phyloP scores from a whole-genome alignment of 2,888 invertebrate species.

The Liodrosophila aerea region DNA sequence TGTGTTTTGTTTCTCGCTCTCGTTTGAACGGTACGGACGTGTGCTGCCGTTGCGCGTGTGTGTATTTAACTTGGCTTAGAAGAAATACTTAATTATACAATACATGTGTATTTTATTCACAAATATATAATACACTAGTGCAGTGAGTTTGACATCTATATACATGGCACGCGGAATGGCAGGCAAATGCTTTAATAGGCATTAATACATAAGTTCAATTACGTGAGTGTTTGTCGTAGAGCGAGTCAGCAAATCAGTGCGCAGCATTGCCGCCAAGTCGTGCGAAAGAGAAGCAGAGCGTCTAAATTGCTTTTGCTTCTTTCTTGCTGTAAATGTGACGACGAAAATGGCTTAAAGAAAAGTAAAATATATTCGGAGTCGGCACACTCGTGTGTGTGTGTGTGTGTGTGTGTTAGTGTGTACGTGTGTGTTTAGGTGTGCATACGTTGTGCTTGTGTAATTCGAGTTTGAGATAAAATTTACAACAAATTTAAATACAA shows the following conservation, averaged over 20 bases:
- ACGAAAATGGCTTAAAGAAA: conserved; percentile 61
- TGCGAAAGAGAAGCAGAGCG: conserved; percentile 57
- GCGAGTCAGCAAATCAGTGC: conserved; percentile 69
- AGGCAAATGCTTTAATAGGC: conserved; percentile 45
- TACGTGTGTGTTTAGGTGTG: conserved; percentile 6
- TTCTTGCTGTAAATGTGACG: conserved; percentile 59
- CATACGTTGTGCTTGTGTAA: conserved; percentile 19
- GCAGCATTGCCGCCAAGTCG: conserved; percentile 31
- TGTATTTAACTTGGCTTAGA: conserved; percentile 53
- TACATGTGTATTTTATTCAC: conserved; percentile 37
- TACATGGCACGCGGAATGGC: conserved; percentile 32
- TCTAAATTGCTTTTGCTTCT: conserved; percentile 54
- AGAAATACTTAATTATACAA: conserved; percentile 65
- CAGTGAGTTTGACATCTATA: conserved; percentile 44
- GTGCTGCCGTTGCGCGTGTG: conserved; percentile 61
- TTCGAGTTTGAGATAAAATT: conserved; percentile 45
- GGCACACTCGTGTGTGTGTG: conserved; percentile 33
- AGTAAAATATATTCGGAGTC: conserved; percentile 47
- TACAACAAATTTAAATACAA: conserved; percentile 59
- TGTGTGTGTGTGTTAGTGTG: conserved; percentile 23
- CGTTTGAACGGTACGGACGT: conserved; percentile 61
- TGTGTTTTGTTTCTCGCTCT: conserved; percentile 60
- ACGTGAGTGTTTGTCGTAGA: conserved; percentile 65
- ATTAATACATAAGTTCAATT: conserved; percentile 58
- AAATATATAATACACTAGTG: conserved; percentile 40